These are phyloP conservation scores for Protophormia terraenovae DNA, from an alignment of 2,888 invertebrate species.

Conservation along the genomic window DNA sequence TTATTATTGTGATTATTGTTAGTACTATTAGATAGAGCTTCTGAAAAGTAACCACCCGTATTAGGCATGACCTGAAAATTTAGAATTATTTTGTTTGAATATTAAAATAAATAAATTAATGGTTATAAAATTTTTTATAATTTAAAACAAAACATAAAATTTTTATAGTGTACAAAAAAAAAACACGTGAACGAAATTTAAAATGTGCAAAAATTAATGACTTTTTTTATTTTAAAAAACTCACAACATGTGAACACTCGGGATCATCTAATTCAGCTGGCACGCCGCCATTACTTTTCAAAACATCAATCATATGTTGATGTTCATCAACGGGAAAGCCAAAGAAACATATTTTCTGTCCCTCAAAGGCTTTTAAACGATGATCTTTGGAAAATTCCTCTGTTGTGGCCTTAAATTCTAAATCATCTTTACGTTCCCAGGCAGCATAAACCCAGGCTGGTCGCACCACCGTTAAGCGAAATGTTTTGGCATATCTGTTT, in stretches of 20 bases:
- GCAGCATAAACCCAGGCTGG: constrained; percentile 93
- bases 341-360: constrained; percentile 92
- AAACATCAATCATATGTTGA: constrained; percentile 94
- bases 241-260: constrained; percentile 95
- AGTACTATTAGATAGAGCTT: constrained; percentile 73
- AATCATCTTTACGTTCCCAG: constrained; percentile 90
- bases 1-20: constrained; percentile 66
- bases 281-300: constrained; percentile 92
- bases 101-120: constrained; percentile 41
- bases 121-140: background rate
- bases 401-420: constrained; percentile 87
- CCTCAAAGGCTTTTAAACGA: constrained; percentile 93
- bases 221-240: constrained; percentile 77
- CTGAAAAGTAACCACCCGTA: constrained; percentile 80
- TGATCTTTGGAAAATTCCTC: constrained; percentile 87
- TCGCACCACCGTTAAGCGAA: constrained; percentile 93
- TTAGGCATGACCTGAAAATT: constrained; percentile 81
- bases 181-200: background rate
- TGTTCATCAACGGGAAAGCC: constrained; percentile 95
- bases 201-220: background rate
- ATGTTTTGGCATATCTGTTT: constrained; percentile 92
- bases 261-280: constrained; percentile 90
- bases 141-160: constrained; percentile 7
- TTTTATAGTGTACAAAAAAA: constrained; percentile 2
- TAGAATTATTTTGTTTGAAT: constrained; percentile 50